A percentile compares a stretch with the other conserved stretches of the same genome.
These are phyloP conservation scores for Gonioctena quinquepunctata DNA, from an alignment of 1,140 invertebrate species.

Conservation along the genomic window DNA sequence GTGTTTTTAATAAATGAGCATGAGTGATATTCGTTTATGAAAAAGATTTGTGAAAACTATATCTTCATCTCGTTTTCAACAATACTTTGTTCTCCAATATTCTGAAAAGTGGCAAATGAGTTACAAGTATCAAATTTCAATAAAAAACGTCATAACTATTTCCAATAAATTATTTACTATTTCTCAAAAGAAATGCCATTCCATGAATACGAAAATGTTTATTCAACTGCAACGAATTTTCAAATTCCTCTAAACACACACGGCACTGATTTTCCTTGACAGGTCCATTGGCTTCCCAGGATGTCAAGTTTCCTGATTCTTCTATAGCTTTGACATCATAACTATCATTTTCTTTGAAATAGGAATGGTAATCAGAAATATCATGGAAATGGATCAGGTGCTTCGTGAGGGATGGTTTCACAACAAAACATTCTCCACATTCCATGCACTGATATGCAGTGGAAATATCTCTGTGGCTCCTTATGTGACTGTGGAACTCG, in stretches of 20 bases:
- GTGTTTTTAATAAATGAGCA: no score
- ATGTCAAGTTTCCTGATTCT: conserved; percentile 48
- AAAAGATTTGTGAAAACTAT: no score
- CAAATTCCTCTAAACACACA: conserved; percentile 66
- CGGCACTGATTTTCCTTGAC: conserved; percentile 66
- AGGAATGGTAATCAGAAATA: conserved; percentile 61
- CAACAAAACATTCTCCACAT: conserved; percentile 70
- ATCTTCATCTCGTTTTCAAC: no score
- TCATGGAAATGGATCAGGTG: conserved; percentile 66
- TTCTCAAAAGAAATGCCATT: conserved; percentile 67
- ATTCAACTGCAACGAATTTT: conserved; percentile 59
- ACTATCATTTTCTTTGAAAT: conserved; percentile 62
- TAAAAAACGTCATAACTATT: no score
- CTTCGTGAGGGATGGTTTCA: conserved; percentile 66
- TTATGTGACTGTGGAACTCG: conserved; percentile 60
- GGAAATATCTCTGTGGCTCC: conserved; percentile 60
- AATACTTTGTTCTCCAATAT: no score
- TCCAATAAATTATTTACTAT: conserved; percentile 31
- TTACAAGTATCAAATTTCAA: no score
- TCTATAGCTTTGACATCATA: conserved; percentile 60
- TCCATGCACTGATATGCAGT: conserved; percentile 69
- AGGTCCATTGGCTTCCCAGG: conserved; percentile 52
- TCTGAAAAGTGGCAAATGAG: no score
- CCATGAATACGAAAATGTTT: conserved; percentile 70
- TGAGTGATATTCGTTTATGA: no score